Conservation (phyloP, 2,113 vertebrate genomes). For the Furnarius figulus region DNA sequence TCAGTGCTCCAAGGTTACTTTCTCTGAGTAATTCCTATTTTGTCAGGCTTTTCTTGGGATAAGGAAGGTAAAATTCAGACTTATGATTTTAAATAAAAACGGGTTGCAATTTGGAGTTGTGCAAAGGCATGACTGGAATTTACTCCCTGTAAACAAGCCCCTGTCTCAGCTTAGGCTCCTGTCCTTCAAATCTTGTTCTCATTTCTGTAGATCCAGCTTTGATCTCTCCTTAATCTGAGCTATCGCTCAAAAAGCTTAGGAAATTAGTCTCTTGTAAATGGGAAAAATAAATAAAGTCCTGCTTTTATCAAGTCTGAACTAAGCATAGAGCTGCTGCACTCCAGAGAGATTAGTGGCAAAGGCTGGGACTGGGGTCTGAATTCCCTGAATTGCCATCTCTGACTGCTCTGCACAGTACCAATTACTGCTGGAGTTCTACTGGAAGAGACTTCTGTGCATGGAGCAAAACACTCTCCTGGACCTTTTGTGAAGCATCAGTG, state of each 20-base stretch:
- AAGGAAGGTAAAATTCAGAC: not conserved
- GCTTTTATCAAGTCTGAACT: rapidly evolving
- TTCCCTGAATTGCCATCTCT: not conserved
- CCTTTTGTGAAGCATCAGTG: rapidly evolving
- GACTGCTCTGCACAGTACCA: rapidly evolving
- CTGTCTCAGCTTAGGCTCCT: not conserved
- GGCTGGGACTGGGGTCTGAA: rapidly evolving
- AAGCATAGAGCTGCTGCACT: rapidly evolving
- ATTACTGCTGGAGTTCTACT: rapidly evolving
- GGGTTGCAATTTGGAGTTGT: not conserved
- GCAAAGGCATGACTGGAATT: not conserved
- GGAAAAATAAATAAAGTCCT: rapidly evolving
- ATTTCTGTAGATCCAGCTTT: not conserved
- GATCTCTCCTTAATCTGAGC: not conserved
- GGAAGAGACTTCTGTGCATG: rapidly evolving
- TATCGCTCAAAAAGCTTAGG: rapidly evolving
- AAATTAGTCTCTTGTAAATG: not conserved
- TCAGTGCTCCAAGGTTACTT: not conserved
- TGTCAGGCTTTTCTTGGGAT: not conserved
- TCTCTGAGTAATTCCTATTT: rapidly evolving
- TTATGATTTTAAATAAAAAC: not conserved
- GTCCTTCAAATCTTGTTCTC: rapidly evolving
- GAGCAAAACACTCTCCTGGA: rapidly evolving
- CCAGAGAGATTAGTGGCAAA: rapidly evolving
- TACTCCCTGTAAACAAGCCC: not conserved